phyloP scores from a whole-genome alignment of 2,113 vertebrate genomes.

The Anas platyrhynchos region DNA sequence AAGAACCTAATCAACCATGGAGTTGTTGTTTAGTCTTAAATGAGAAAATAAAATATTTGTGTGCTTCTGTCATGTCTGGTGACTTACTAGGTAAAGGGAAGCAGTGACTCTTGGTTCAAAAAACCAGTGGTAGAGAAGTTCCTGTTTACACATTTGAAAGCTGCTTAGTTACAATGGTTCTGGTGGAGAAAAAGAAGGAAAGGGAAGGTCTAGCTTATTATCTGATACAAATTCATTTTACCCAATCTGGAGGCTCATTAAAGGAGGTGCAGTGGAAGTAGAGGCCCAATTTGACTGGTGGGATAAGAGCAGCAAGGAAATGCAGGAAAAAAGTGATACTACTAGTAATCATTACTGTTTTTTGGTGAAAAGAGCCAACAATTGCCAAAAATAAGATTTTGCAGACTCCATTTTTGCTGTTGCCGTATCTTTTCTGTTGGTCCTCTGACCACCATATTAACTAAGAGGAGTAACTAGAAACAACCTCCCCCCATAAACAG shows the following conservation, averaged over 20 bases:
- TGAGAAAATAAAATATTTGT: background rate
- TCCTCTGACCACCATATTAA: background rate
- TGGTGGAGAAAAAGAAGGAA: background rate
- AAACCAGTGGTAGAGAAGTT: background rate
- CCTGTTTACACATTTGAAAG: background rate
- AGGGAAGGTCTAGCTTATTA: background rate
- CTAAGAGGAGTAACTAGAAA: background rate
- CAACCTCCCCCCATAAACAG: rapidly evolving
- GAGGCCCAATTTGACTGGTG: background rate
- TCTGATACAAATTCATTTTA: background rate
- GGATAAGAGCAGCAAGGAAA: background rate
- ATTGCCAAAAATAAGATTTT: background rate
- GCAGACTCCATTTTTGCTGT: background rate
- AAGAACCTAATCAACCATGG: background rate
- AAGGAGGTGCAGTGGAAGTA: background rate
- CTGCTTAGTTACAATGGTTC: background rate
- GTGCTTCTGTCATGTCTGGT: background rate
- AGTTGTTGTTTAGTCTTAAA: background rate
- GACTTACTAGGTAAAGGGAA: background rate
- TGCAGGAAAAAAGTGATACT: background rate
- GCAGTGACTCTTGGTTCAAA: background rate
- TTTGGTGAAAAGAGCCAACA: background rate
- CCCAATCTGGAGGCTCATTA: background rate
- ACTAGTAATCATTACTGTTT: no score
- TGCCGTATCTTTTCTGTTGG: background rate